Evolutionary conservation across 1,140 invertebrate genomes (phyloP).

Genomic region (Helicorthomorpha holstii): DNA sequence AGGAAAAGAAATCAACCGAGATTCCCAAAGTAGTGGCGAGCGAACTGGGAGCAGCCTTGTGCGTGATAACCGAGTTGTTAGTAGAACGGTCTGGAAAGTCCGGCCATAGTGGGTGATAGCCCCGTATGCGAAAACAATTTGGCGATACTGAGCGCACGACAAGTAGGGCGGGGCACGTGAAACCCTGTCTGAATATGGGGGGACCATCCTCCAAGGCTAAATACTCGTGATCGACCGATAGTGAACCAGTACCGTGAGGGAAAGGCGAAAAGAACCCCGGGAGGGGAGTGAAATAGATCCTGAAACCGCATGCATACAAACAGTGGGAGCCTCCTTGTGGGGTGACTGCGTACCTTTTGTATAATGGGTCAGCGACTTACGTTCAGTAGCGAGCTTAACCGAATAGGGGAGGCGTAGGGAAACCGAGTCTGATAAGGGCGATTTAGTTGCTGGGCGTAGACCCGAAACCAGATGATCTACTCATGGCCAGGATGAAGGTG

Average conservation of each 20-base stretch:
- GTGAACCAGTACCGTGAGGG: slow-evolving; percentile 3
- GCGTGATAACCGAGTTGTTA: slow-evolving; percentile 17
- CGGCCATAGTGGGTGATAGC: slow-evolving; percentile 6
- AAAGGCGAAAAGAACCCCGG: not conserved
- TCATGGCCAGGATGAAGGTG: slow-evolving; percentile 21
- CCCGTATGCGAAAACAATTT: slow-evolving; percentile 31
- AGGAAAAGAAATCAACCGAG: slow-evolving; percentile 20
- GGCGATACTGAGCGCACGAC: slow-evolving; percentile 24
- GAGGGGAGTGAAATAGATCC: not conserved
- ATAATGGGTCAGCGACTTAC: slow-evolving; percentile 23
- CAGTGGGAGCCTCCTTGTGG: not conserved
- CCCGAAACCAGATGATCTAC: slow-evolving; percentile 24
- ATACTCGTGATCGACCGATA: slow-evolving; percentile 3
- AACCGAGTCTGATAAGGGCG: slow-evolving; percentile 25
- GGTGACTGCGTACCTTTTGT: slow-evolving; percentile 25
- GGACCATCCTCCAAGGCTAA: slow-evolving; percentile 1
- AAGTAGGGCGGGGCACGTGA: not conserved
- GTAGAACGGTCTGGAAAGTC: slow-evolving; percentile 18
- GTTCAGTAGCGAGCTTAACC: slow-evolving; percentile 20
- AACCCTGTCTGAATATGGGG: not conserved
- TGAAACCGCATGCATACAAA: not conserved
- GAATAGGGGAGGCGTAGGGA: slow-evolving; percentile 18
- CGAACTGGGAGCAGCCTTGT: slow-evolving; percentile 17
- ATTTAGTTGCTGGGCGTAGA: slow-evolving; percentile 18
- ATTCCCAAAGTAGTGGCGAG: slow-evolving; percentile 20